These are phyloP conservation scores for Sebastiscus tertius DNA, from an alignment of 2,797 vertebrate genomes.

Conservation along the genomic window DNA sequence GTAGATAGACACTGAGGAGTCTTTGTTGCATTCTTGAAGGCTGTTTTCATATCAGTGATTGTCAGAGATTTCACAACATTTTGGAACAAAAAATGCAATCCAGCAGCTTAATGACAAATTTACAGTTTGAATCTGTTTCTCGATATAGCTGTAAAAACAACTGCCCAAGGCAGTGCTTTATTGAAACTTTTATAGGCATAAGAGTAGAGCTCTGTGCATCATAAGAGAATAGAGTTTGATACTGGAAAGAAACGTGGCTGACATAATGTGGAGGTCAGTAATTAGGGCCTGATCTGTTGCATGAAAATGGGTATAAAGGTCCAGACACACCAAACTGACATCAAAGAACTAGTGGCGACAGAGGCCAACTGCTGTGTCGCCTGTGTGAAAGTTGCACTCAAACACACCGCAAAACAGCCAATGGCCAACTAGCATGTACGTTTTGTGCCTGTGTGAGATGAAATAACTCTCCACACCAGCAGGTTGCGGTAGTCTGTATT, in stretches of 20 bases:
- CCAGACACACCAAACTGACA: neutral
- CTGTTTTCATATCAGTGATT: neutral
- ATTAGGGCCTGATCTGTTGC: neutral
- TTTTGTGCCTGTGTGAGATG: too few species aligned
- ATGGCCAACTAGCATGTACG: neutral
- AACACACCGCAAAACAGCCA: neutral
- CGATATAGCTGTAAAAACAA: neutral
- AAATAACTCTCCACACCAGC: neutral
- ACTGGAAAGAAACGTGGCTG: neutral
- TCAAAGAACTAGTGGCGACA: neutral
- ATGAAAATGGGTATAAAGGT: neutral
- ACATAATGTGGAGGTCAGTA: neutral
- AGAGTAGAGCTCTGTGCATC: neutral
- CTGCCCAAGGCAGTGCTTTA: neutral
- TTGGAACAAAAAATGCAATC: neutral
- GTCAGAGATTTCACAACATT: neutral
- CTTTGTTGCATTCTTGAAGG: neutral
- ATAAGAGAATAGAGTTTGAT: neutral
- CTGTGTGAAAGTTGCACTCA: neutral
- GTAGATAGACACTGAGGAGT: neutral
- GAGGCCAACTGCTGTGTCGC: neutral
- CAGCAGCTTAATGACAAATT: neutral
- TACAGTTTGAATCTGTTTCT: neutral
- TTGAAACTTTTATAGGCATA: neutral
- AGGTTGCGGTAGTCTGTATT: neutral